Evolutionary conservation across 2,797 vertebrate genomes (phyloP), one percentile per base, ranked within the genome.

Genomic region (Megalops cyprinoides): DNA sequence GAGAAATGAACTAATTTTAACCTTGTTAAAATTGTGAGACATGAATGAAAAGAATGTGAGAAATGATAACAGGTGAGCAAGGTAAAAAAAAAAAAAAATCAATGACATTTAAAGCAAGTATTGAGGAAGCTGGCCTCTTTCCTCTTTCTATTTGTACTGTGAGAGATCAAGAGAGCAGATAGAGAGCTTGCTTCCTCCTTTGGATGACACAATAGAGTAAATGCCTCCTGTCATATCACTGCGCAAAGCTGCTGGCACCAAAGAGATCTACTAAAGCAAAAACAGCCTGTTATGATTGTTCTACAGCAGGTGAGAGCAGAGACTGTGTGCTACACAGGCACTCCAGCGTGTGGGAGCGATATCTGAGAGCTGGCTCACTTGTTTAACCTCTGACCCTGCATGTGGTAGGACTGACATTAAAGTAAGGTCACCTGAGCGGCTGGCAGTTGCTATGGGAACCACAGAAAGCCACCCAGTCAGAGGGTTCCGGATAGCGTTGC

Each of bases 381-480:
- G 18, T 37, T 37, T 46, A 39, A 79, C 78, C 67, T 56, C 23
- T 56, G 67, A 56, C 51, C 75, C 51, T n/a, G 46, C 9, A 42
- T 23, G 31, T 31, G 31, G 20, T 5, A 20, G 51, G 31, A 34
- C 5, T 39, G 46, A 49, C 74, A 44, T 62, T 51, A 31, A 71
- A 37, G 31, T 9, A 25, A 39, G 51, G 49, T 12, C 65, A 23
- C 15, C 31, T 8, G 65, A 73, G 37, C 6, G 1, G 18, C 55
- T 71, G 48, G n/a, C 5, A 0, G 34, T 79, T 71, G 48, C 62
- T 71, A 60, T 28, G 65, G 78, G 69, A 69, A 79, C 60, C 44
- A 1, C 28, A 56, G 69, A 6, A 18, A 69, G 10, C 23, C 23
- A 23, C 20, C 48, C 23, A 53, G 49, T 34, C 28, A 31, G 74